Conservation (phyloP, 2,113 vertebrate species). For the Bothrops jararaca region DNA sequence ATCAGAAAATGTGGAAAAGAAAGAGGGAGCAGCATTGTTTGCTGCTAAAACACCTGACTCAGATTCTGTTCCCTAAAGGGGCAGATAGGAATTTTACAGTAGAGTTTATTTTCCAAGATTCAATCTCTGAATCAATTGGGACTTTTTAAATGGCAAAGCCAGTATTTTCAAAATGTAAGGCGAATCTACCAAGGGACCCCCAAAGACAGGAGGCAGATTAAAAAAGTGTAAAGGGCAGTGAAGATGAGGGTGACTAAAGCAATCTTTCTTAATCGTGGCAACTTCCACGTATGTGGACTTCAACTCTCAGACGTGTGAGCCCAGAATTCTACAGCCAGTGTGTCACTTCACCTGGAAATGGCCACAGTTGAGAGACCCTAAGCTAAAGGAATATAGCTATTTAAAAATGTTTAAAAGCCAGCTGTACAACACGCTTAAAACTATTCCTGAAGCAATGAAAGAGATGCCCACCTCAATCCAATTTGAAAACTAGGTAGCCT, state of each 20-base stretch:
- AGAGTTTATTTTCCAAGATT: background rate
- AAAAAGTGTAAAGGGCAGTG: background rate
- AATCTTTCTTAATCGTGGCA: background rate
- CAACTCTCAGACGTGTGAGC: background rate
- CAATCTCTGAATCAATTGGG: background rate
- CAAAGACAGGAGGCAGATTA: background rate
- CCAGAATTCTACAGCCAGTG: background rate
- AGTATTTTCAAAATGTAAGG: background rate
- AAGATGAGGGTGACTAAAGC: background rate
- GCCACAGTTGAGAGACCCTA: background rate
- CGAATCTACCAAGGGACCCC: background rate
- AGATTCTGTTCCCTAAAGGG: background rate
- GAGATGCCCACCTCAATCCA: background rate
- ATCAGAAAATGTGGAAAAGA: background rate
- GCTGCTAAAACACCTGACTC: background rate
- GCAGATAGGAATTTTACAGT: background rate
- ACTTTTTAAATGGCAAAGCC: background rate
- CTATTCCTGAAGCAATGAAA: background rate
- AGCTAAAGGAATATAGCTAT: background rate
- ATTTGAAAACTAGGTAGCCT: background rate
- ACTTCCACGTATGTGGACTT: background rate
- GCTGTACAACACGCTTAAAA: background rate
- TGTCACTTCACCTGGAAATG: background rate
- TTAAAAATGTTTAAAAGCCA: background rate
- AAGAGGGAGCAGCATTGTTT: no score